Conservation (phyloP, 2,113 vertebrate species). For the Phycodurus eques region DNA sequence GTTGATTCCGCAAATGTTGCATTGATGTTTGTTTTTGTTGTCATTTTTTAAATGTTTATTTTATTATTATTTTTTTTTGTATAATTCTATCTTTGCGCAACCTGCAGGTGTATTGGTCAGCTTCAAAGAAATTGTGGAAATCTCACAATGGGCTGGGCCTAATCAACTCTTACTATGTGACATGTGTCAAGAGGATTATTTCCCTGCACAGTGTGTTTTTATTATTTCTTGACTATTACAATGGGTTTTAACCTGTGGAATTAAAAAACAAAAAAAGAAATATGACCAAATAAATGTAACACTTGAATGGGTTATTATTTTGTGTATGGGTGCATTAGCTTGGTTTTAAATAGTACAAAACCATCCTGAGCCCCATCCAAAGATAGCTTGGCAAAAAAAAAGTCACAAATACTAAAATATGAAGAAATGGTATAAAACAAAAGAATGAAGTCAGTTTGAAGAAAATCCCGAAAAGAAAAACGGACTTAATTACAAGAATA, state of each 20-base stretch:
- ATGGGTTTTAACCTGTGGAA: conserved; percentile 78
- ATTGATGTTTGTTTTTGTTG: conserved; percentile 24
- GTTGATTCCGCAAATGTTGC: neutral
- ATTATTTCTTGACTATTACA: conserved; percentile 65
- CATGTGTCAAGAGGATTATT: conserved; percentile 56
- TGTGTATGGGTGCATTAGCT: neutral
- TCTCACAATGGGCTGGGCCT: conserved; percentile 78
- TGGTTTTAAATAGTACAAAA: neutral
- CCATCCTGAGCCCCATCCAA: too few species aligned
- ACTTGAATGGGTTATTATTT: conserved; percentile 27
- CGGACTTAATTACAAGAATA: too few species aligned
- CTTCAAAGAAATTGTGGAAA: conserved; percentile 51
- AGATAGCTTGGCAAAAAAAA: too few species aligned
- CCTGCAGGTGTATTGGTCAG: neutral
- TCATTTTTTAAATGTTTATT: neutral
- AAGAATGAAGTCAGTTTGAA: too few species aligned
- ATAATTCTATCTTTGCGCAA: neutral
- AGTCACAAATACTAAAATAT: too few species aligned
- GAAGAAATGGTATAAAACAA: too few species aligned
- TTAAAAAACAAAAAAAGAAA: conserved; percentile 38
- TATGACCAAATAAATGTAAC: conserved; percentile 79
- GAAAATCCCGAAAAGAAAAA: too few species aligned
- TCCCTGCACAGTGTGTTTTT: conserved; percentile 66
- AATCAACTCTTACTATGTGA: conserved; percentile 64
- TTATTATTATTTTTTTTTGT: neutral